These are phyloP conservation scores for Rhegmatorhina hoffmannsi DNA, from an alignment of 2,113 vertebrate genomes.

Conservation along the genomic window DNA sequence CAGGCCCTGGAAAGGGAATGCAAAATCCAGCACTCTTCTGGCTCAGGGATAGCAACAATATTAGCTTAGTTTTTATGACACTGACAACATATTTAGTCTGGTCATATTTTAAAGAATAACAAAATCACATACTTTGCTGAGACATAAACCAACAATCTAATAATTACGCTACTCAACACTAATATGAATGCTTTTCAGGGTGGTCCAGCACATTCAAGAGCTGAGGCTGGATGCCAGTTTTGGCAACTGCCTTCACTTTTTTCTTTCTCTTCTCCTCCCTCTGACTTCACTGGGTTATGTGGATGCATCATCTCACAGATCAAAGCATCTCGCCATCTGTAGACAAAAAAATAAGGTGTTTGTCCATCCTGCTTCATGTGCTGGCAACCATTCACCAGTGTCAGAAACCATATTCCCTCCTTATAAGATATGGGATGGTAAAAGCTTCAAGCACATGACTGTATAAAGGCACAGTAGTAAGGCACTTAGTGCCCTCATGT, in stretches of 20 bases:
- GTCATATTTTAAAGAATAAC: conserved; percentile 59
- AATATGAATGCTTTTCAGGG: conserved; percentile 54
- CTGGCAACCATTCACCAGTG: background rate
- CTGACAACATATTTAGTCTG: conserved; percentile 66
- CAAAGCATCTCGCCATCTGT: conserved; percentile 33
- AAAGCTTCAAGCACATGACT: background rate
- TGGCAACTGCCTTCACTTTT: conserved; percentile 31
- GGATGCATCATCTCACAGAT: conserved; percentile 40
- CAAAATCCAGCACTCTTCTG: background rate
- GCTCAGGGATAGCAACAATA: conserved; percentile 14
- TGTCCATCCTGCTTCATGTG: background rate
- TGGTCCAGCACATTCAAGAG: conserved; percentile 40
- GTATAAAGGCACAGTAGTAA: background rate
- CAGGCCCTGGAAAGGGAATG: background rate
- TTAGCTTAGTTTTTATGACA: conserved; percentile 23
- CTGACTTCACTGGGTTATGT: background rate
- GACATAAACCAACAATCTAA: conserved; percentile 42
- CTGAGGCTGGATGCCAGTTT: conserved; percentile 44
- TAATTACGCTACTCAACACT: conserved; percentile 34
- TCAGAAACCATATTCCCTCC: background rate
- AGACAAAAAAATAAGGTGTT: conserved; percentile 30
- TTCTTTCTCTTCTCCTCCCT: background rate
- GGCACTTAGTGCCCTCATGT: background rate
- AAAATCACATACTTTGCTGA: conserved; percentile 55
- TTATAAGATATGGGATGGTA: background rate